Base-by-base conservation (phyloP, 2,888 invertebrate genomes). In the Celastrina argiolus region DNA sequence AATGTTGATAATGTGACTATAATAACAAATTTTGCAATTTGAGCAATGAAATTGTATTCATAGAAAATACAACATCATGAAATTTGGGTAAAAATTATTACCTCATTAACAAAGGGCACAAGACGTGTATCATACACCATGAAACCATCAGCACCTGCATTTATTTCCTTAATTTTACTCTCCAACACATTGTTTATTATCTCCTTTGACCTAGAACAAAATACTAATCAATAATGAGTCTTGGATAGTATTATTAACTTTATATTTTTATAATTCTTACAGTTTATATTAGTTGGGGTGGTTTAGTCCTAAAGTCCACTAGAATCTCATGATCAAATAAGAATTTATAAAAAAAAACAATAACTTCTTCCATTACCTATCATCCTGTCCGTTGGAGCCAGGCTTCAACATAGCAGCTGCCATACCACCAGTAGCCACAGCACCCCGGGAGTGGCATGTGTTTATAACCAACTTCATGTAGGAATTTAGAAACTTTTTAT, bases 371-470 rank as follows among this genome's bases (percentile, higher is more conserved):
- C 75, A 83, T 79, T 72, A 91, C 91, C 82, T 79, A 28, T 79
- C 76, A 68, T 84, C 78, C 3, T 71, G 75, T 0, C 78, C 77
- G 36, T 84, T 77, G 0, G 83, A 75, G 26, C 85, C 85, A 0
- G 87, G 82, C 16, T 87, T 85, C 7, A 94, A 80, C 74, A 94
- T 87, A 42, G 92, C 86, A 0, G 95, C 94, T 2, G 94, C 93
- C 95, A 94, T 94, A 4, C 94, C 94, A 0, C 94, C 94, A 0
- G 94, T 94, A 16, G 94, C 94, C 7, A 92, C 92, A 0, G 94
- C 93, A 1, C 92, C 93, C 64, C 94, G 88, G 51, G 82, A 85
- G 74, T 94, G 94, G 70, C 94, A 94, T 4, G 91, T 89, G 58
- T 85, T 81, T 16, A 94, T 87, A 0, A 94, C 93, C 36, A 94